Evolutionary conservation across 1,140 invertebrate genomes (phyloP).

Genomic region (Drosophila gunungcola): DNA sequence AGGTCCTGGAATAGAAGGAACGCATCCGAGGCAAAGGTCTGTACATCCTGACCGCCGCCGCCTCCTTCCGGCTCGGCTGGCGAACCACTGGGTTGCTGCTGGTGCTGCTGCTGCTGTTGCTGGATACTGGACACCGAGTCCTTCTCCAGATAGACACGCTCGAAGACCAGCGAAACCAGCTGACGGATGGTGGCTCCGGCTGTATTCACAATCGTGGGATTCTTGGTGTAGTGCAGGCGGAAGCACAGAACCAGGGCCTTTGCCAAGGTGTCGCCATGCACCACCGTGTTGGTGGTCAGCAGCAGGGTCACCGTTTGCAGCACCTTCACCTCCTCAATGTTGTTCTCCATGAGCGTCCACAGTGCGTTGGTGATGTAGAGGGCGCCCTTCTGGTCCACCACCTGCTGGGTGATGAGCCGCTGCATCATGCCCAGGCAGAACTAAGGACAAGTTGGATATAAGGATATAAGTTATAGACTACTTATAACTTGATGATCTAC

Average conservation of each 20-base stretch:
- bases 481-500: conserved; percentile 18
- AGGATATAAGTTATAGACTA: conserved; percentile 12
- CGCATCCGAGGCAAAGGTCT: conserved; percentile 96
- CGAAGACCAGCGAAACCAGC: conserved; percentile 98
- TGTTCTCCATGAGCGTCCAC: conserved; percentile 96
- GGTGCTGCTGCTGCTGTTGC: conserved; percentile 54
- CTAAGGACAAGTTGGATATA: conserved; percentile 84
- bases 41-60: conserved; percentile 86
- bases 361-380: conserved; percentile 96
- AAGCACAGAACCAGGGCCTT: conserved; percentile 98
- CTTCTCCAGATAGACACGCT: conserved; percentile 92
- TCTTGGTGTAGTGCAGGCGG: conserved; percentile 94
- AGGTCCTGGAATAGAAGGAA: conserved; percentile 99
- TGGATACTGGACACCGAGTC: conserved; percentile 66
- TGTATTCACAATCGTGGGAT: conserved; percentile 97
- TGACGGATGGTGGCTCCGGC: conserved; percentile 98
- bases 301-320: conserved; percentile 97
- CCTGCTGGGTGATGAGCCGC: conserved; percentile 92
- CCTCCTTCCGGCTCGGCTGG: conserved; percentile 16
- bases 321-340: conserved; percentile 97
- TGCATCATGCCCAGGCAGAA: conserved; percentile 96
- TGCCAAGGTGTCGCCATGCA: conserved; percentile 96
- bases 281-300: conserved; percentile 96
- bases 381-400: conserved; percentile 95
- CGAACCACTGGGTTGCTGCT: conserved; percentile 9